Conservation (phyloP, 35 echinoderm and acorn worm genomes). For the Ptychodera flava region DNA sequence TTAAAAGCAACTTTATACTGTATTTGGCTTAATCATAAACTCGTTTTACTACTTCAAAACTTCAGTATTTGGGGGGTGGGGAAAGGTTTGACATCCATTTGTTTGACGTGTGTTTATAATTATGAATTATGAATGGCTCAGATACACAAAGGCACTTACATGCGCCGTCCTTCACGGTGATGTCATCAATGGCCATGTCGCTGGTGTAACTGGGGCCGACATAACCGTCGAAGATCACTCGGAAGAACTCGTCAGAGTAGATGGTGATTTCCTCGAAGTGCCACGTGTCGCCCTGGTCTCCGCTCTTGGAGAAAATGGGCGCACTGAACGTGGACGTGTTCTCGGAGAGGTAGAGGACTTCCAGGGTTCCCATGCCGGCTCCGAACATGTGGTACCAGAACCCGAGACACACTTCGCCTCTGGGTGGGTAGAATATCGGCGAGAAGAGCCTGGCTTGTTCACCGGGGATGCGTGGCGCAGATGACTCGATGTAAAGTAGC, state of each 20-base stretch:
- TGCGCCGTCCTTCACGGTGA: not conserved
- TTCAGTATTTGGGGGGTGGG: no score
- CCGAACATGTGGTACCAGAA: slow-evolving; percentile 68
- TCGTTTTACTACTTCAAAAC: no score
- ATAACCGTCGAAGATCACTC: slow-evolving; percentile 38
- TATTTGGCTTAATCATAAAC: no score
- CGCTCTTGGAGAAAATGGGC: no score
- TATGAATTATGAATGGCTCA: no score
- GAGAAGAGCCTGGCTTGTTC: slow-evolving; percentile 34
- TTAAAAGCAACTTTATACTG: no score
- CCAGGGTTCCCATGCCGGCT: slow-evolving; percentile 33
- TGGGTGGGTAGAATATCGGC: slow-evolving; percentile 31
- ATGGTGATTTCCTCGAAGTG: not conserved
- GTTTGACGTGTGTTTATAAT: no score
- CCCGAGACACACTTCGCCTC: slow-evolving; percentile 14
- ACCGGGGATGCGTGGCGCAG: slow-evolving; percentile 21
- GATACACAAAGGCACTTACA: not conserved
- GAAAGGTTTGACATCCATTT: no score
- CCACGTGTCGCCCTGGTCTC: not conserved
- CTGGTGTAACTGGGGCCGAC: slow-evolving; percentile 41
- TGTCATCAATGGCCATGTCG: slow-evolving; percentile 48
- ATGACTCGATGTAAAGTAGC: slow-evolving; percentile 36
- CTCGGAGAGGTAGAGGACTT: slow-evolving; percentile 6
- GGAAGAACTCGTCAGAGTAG: not conserved
- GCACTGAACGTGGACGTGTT: not conserved